Evolutionary conservation across 2,113 vertebrate species (phyloP), one percentile per base, ranked within the genome.

Genomic region (Castor canadensis): DNA sequence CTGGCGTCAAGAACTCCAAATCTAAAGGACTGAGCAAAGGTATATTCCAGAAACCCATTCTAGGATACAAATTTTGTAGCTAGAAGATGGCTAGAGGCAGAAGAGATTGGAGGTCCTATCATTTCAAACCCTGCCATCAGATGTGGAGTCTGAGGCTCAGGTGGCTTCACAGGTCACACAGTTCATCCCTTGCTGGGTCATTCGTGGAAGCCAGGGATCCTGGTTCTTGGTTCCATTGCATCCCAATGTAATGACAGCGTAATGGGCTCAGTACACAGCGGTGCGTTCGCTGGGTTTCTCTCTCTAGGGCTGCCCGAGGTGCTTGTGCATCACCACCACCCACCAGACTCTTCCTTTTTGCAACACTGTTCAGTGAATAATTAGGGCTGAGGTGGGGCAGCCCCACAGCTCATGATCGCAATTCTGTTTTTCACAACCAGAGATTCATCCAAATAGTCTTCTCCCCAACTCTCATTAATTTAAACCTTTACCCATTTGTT

Each of bases 181-280:
- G 12, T 5, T 60, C 58, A 60, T 22, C 20, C 15, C 58, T 60
- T 13, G 54, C 38, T 60, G 67, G 28, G 35, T 16, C 0, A 0
- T 38, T 45, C 66, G 47, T 49, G 24, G 76, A 94, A 38, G 22
- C 30, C 56, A 72, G 67, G 38, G 49, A 43, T 32, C 24, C 49
- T 1, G 2, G 26, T 43, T 56, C 62, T 54, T 80, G 28, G 45
- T 84, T n/a, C 45, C 26, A 1, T 24, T 43, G 8, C 32, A 24
- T 20, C 28, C 15, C 3, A 19, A 9, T 5, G 1, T 16, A 12
- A 49, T 9, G 45, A 49, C 52, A 28, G 35, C 0, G 3, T 54
- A 43, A 45, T 52, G 6, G 4, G n/a, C 75, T 82, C 19, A 17
- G 45, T 19, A 26, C 45, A 10, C 30, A 52, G 24, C 20, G 52